These are phyloP conservation scores for Syngnathus scovelli DNA, from an alignment of 2,113 vertebrate genomes.

Conservation along the genomic window DNA sequence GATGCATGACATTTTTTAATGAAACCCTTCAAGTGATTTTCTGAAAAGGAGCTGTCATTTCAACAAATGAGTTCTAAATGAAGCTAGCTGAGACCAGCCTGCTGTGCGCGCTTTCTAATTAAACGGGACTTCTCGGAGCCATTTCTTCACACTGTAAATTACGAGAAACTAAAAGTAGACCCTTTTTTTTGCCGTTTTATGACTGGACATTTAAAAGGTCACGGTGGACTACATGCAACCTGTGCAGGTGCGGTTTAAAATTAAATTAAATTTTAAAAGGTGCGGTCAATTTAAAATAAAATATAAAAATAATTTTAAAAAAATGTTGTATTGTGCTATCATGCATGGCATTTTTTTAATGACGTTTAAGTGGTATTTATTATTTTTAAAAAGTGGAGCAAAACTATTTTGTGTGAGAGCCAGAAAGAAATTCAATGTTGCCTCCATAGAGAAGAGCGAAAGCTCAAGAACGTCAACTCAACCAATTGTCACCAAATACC, in stretches of 20 bases:
- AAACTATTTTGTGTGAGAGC: too few species aligned
- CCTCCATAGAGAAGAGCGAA: too few species aligned
- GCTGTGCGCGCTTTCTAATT: constrained; percentile 38
- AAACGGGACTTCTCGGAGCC: constrained; percentile 27
- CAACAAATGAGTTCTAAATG: constrained; percentile 53
- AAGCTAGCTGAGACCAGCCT: constrained; percentile 24
- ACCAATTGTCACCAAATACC: background rate
- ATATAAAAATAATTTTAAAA: too few species aligned
- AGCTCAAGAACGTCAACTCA: background rate
- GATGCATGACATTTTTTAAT: constrained; percentile 41
- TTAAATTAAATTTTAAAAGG: too few species aligned
- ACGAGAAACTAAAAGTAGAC: constrained; percentile 10
- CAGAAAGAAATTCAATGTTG: background rate
- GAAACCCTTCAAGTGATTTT: constrained; percentile 42
- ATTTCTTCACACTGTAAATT: constrained; percentile 9
- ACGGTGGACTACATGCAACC: background rate
- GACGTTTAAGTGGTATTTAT: too few species aligned
- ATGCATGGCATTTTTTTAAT: too few species aligned
- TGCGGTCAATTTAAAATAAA: too few species aligned
- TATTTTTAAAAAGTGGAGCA: too few species aligned
- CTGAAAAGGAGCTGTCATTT: constrained; percentile 53
- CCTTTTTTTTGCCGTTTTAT: background rate
- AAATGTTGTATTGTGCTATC: background rate
- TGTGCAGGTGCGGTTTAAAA: background rate
- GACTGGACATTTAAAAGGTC: background rate